Evolutionary conservation across 2,888 invertebrate genomes (phyloP).

Genomic region (Lasioglossum leucozonium): DNA sequence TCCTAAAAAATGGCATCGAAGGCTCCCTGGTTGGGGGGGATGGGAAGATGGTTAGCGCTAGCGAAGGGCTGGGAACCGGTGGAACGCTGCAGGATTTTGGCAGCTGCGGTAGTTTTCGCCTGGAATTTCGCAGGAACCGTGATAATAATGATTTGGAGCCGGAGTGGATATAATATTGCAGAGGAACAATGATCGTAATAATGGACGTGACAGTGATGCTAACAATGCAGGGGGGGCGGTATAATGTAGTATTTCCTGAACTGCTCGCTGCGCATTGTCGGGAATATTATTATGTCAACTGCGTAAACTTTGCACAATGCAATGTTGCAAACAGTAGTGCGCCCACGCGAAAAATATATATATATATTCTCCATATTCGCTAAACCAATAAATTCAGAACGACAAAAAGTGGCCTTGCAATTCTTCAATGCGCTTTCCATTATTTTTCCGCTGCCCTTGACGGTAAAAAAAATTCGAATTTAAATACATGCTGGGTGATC

Average conservation of each 20-base stretch:
- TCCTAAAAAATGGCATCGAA: slow-evolving; percentile 1
- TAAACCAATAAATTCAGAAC: background rate
- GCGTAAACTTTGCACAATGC: slow-evolving; percentile 5
- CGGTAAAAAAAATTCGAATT: too few relatives aligned
- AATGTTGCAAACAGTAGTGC: background rate
- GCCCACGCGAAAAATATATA: background rate
- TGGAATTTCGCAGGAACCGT: slow-evolving; percentile 1
- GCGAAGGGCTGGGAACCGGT: slow-evolving; percentile 14
- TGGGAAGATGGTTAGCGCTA: background rate
- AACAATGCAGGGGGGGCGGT: slow-evolving; percentile 41
- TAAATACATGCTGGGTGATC: too few relatives aligned
- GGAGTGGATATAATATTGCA: slow-evolving; percentile 29
- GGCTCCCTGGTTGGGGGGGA: background rate
- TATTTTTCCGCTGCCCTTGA: background rate
- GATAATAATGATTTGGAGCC: slow-evolving; percentile 20
- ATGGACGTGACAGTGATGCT: slow-evolving; percentile 44
- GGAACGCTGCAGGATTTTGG: background rate
- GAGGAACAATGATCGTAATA: slow-evolving; percentile 49
- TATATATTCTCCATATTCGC: background rate
- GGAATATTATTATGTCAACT: slow-evolving; percentile 44
- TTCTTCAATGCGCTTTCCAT: background rate
- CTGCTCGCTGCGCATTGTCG: slow-evolving; percentile 28
- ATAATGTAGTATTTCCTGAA: slow-evolving; percentile 39
- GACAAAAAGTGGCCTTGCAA: background rate
- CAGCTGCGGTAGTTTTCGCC: background rate